Evolutionary conservation across 2,888 invertebrate genomes (phyloP).

Genomic region (Xylocampa areola): DNA sequence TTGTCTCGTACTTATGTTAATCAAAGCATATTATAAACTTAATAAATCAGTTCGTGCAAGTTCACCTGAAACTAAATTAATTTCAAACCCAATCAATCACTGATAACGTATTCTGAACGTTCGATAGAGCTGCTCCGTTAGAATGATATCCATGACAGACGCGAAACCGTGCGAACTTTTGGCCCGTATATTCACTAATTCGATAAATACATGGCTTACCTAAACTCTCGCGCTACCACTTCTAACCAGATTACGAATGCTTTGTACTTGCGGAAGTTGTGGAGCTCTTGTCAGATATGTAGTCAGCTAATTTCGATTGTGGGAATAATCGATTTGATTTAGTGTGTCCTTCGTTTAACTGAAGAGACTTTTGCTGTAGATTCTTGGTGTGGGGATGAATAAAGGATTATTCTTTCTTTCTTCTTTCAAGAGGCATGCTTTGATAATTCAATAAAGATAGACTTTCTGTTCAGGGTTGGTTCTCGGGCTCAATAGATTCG

Average conservation of each 20-base stretch:
- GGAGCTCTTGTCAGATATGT: slow-evolving; percentile 18
- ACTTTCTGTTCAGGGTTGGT: no score
- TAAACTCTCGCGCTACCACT: slow-evolving; percentile 58
- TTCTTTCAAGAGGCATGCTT: no score
- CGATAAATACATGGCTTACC: slow-evolving; percentile 63
- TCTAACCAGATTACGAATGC: slow-evolving; percentile 65
- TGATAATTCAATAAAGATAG: no score
- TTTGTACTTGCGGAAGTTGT: slow-evolving; percentile 52
- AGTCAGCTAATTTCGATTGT: slow-evolving; percentile 41
- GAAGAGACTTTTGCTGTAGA: no score
- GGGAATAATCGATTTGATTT: slow-evolving; percentile 19
- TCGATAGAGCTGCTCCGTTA: background rate
- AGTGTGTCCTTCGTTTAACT: no score
- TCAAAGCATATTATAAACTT: no score
- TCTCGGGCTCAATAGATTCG: no score
- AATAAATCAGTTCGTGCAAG: background rate
- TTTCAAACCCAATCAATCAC: slow-evolving; percentile 9
- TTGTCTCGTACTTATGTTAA: no score
- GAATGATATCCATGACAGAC: slow-evolving; percentile 9
- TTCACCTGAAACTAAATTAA: slow-evolving; percentile 15
- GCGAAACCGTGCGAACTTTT: slow-evolving; percentile 22
- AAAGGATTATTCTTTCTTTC: no score
- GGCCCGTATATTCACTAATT: slow-evolving; percentile 53
- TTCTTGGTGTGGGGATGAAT: no score
- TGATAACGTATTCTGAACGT: slow-evolving; percentile 17